Evolutionary conservation across 2,113 vertebrate species (phyloP), one percentile per base, ranked within the genome.

Genomic region (Azemiops feae): DNA sequence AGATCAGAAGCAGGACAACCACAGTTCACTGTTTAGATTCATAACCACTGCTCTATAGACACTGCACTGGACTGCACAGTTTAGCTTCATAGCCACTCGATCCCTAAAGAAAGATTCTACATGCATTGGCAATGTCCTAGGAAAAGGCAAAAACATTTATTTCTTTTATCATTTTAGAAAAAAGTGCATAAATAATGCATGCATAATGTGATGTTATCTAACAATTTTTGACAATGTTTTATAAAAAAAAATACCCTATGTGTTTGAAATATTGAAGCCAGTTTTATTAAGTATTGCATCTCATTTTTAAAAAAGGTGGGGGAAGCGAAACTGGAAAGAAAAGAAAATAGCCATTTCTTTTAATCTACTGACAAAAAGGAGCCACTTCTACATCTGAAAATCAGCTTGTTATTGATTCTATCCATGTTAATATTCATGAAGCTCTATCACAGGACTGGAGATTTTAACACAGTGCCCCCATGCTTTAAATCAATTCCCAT

Each of bases 381-480:
- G 97, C 97, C 97, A 97, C 96, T 96, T 96, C 96, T 97, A 97
- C 95, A 89, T 98, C 97, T 97, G 97, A 98, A 98, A 98, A 98
- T 98, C 97, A 98, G 97, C 97, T 97, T 96, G 18, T 93, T 97
- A 98, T 98, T 96, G 98, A 98, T 98, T 96, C 95, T 18, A 18
- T 92, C 92, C 20, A 96, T 92, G 97, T 98, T 98, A 98, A 98
- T 98, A 98, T 98, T 98, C 97, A 98, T 98, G 97, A 98, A 97
- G 96, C 95, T 96, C 81, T 93, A 98, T 97, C 95, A 97, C 96
- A 96, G 96, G 95, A 94, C 97, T 97, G 93, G 96, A 97, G 97
- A 97, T 97, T 98, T 98, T 97, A 98, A 98, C 98, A 98, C 96
- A 96, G 96, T 97, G 95, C 97, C 98, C 97, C 97, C 27, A 1